Evolutionary conservation across 1,140 invertebrate genomes (phyloP), one percentile per base, ranked within the genome.

Genomic region (Cecropterus lyciades): DNA sequence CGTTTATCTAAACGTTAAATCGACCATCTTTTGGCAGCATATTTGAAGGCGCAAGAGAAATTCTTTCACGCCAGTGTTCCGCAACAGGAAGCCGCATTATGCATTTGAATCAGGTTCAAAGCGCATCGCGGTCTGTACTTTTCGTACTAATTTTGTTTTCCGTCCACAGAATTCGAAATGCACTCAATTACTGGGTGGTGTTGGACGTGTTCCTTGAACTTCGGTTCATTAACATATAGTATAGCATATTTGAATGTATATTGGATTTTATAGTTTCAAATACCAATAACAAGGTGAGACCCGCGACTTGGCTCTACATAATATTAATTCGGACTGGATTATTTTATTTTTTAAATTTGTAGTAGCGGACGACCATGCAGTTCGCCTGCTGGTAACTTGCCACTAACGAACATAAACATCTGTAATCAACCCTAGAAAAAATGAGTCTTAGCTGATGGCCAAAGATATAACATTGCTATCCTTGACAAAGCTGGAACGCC

Each of bases 31-130:
- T 48, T 33, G 43, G 8, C 27, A 33, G 7, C 2, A 8, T 14
- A 49, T n/a, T 49, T 60, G 16, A 9, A 62, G 5, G 13, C 9
- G 20, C 1, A 46, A 52, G 37, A 27, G 37, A 16, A 45, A 30
- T 40, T 49, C 13, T 40, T 42, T 17, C 48, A 52, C 48, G 46
- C 59, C 33, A 63, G 42, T 52, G 33, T 63, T 43, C 48, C 56
- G 56, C 56, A 60, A 60, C 16, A 60, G 56, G 24, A 59, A 16
- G 59, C 59, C 30, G 46, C 43, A 63, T 63, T 63, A 51, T 63
- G 59, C 20, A 63, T 51, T 63, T 52, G 48, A 51, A 51, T 42
- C 46, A 42, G 17, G 16, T 51, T 63, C 17, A 20, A 51, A 52
- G 48, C 37, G 33, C 48, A 63, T 52, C 33, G 46, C 48, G 48